These are phyloP conservation scores for Cynaeus angustus DNA, from an alignment of 2,888 invertebrate genomes.

Conservation along the genomic window DNA sequence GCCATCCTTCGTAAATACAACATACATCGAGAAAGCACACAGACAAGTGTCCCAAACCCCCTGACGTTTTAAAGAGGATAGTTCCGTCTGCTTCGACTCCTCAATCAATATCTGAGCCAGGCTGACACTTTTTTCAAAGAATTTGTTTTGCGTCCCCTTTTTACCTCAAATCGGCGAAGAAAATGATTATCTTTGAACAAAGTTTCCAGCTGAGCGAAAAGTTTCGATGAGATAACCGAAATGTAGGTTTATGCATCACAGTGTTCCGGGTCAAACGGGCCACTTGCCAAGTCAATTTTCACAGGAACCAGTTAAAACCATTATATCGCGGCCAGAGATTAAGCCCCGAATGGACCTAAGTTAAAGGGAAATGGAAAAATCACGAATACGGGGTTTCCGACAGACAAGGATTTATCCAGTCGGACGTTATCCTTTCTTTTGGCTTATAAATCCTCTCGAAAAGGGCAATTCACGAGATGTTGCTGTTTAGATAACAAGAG, in stretches of 20 bases:
- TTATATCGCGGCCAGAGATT: constrained; percentile 8
- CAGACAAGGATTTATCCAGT: constrained; percentile 8
- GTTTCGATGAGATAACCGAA: background rate
- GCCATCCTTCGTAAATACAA: constrained; percentile 14
- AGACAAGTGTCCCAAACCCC: constrained; percentile 25
- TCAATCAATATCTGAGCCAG: constrained; percentile 35
- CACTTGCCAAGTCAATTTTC: constrained; percentile 34
- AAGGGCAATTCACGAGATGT: background rate
- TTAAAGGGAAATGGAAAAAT: constrained; percentile 17
- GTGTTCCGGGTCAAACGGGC: constrained; percentile 17
- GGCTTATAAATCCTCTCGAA: background rate
- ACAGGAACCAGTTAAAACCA: constrained; percentile 19
- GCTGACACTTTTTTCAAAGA: constrained; percentile 22
- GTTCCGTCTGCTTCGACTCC: constrained; percentile 33
- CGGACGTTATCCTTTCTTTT: constrained; percentile 3
- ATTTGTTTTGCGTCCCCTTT: constrained; percentile 5
- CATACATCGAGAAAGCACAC: constrained; percentile 20
- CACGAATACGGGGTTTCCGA: constrained; percentile 6
- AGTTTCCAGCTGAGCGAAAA: background rate
- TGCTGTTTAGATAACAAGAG: background rate
- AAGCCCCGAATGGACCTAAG: background rate
- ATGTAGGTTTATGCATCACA: constrained; percentile 15
- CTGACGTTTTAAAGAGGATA: constrained; percentile 40
- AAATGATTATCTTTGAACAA: background rate
- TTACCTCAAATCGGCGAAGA: background rate